Evolutionary conservation across 2,888 invertebrate species (phyloP).

Genomic region (Palloptera scutellata): DNA sequence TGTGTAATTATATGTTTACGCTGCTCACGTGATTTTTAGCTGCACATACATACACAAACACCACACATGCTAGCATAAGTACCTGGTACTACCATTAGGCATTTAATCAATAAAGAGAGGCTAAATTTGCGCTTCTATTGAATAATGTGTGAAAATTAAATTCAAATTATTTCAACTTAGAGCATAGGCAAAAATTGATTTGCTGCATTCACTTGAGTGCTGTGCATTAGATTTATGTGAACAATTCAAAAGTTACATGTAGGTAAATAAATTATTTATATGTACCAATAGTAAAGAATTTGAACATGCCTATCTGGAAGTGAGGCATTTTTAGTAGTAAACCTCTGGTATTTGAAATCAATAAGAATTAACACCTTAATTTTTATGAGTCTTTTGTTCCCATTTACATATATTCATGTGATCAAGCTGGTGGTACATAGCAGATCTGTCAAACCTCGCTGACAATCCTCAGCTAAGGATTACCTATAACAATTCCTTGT

Average conservation of each 20-base stretch:
- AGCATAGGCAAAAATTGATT: background rate
- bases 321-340: too few relatives aligned
- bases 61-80: background rate
- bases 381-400: too few relatives aligned
- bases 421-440: too few relatives aligned
- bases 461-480: too few relatives aligned
- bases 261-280: too few relatives aligned
- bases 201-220: background rate
- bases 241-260: background rate
- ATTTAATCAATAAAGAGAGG: background rate
- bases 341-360: too few relatives aligned
- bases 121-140: background rate
- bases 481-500: too few relatives aligned
- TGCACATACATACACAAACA: background rate
- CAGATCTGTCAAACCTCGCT: too few relatives aligned
- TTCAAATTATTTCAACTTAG: constrained; percentile 3
- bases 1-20: constrained; percentile 27
- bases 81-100: background rate
- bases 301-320: too few relatives aligned
- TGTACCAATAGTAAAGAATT: too few relatives aligned
- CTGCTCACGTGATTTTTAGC: constrained; percentile 26
- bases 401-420: too few relatives aligned
- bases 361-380: too few relatives aligned
- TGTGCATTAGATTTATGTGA: background rate
- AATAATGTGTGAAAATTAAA: constrained; percentile 27